Percentiles rank a stretch among this genome's conserved stretches.
These are phyloP conservation scores for Eretmochelys imbricata DNA, from an alignment of 2,113 vertebrate species.

Conservation along the genomic window DNA sequence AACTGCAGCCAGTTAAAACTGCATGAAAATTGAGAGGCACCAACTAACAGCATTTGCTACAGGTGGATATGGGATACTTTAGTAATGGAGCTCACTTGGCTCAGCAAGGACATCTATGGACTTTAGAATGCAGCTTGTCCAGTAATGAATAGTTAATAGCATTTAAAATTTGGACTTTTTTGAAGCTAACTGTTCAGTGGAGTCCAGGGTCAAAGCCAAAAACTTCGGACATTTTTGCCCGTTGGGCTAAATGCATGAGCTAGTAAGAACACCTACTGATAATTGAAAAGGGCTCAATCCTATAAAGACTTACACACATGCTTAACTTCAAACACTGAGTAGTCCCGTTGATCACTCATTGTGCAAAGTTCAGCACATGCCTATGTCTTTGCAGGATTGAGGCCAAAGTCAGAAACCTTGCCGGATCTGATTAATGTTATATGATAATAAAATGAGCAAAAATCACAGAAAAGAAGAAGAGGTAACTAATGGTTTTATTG, in stretches of 20 bases:
- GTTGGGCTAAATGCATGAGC: not conserved
- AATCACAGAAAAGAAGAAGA: not conserved
- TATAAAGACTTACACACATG: not conserved
- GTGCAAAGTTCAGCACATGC: not conserved
- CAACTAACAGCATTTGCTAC: not conserved
- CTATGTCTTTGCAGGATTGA: not conserved
- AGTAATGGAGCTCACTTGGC: not conserved
- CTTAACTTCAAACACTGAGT: not conserved
- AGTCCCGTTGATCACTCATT: not conserved
- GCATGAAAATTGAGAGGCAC: not conserved
- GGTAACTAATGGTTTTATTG: not conserved
- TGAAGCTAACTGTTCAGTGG: not conserved
- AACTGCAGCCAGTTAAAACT: conserved; percentile 29
- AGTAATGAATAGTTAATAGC: not conserved
- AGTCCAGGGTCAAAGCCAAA: not conserved
- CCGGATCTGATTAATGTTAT: not conserved
- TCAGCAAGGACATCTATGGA: not conserved
- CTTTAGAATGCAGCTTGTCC: not conserved
- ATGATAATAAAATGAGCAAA: not conserved
- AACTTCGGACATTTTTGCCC: not conserved
- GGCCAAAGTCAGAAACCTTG: not conserved
- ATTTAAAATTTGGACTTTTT: not conserved
- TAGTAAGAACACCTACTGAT: not conserved
- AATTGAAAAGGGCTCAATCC: not conserved
- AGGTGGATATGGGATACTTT: not conserved